These are phyloP conservation scores for Troilus luridus DNA, from an alignment of 2,888 invertebrate genomes.

Conservation along the genomic window DNA sequence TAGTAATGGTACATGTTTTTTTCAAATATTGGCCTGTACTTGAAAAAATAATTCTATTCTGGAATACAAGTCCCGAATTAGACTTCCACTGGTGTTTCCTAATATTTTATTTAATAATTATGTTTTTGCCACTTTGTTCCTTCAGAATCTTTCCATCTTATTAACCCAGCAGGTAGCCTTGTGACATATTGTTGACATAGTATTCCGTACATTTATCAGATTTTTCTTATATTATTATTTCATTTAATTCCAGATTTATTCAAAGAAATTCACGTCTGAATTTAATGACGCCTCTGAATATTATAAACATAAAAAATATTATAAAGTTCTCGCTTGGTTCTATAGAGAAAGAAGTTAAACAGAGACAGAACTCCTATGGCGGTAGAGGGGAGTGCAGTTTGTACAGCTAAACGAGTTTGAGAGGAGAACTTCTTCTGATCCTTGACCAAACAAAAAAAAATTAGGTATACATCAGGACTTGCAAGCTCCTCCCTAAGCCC, in stretches of 20 bases:
- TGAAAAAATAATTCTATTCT: too few relatives aligned
- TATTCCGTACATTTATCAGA: too few relatives aligned
- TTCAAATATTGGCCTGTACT: too few relatives aligned
- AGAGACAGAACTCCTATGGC: background rate
- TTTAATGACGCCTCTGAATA: background rate
- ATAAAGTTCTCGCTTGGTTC: background rate
- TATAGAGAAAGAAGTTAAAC: background rate
- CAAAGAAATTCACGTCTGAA: background rate
- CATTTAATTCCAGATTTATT: background rate
- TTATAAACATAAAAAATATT: background rate
- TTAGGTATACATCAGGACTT: conserved; percentile 32
- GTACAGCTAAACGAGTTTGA: conserved; percentile 42
- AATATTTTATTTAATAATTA: too few relatives aligned
- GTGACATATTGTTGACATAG: too few relatives aligned
- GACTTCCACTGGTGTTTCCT: too few relatives aligned
- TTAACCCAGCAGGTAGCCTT: too few relatives aligned
- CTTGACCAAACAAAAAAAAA: conserved; percentile 26
- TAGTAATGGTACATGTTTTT: too few relatives aligned
- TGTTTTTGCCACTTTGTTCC: too few relatives aligned
- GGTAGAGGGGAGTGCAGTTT: background rate
- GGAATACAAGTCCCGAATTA: too few relatives aligned
- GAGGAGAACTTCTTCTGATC: conserved; percentile 40
- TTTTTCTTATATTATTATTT: background rate
- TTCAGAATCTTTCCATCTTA: too few relatives aligned
- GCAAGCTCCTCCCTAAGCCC: background rate